Evolutionary conservation across 2,888 invertebrate species (phyloP), one percentile per base, ranked within the genome.

Genomic region (Steromphala cineraria): DNA sequence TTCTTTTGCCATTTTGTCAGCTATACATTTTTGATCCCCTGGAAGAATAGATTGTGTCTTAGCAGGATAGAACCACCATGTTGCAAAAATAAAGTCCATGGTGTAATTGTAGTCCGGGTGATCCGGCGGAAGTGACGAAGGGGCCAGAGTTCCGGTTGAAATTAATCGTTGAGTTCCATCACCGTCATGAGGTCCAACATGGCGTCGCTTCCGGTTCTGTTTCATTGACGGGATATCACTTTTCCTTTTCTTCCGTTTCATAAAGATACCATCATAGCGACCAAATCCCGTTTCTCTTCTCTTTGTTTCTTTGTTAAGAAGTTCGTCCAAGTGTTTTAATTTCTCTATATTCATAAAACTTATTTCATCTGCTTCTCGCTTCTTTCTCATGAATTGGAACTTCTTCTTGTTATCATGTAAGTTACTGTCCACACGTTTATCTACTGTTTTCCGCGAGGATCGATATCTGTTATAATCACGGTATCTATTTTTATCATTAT

Each of bases 51-150:
- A 91, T 82, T 92, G 90, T 5, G 94, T 93, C 85, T 93, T 93
- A 5, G 95, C 95, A 0, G 96, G 95, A 84, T 96, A 96, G 85
- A 96, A 94, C 95, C 96, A 96, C 90, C 96, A 96, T 8, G 96
- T 95, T 5, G 96, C 95, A 91, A 97, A 96, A 21, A 96, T 94
- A 75, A 96, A 93, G 93, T 97, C 94, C 55, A 94, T 93, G 15
- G 85, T 92, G 95, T 92, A 88, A 79, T 90, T 90, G 75, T 89
- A 90, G 76, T 89, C 86, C 3, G 84, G 95, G 91, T 95, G 90
- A 75, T 94, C 94, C 1, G 79, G 55, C 15, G 88, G 80, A 71
- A 92, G 83, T 5, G 94, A 93, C 19, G 94, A 90, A 88, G 94
- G 91, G 83, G 93, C 91, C 88, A 94, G 88, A 80, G 94, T 93